Base-by-base conservation (phyloP, 1,140 invertebrate genomes). In the Drosophila oshimai region DNA sequence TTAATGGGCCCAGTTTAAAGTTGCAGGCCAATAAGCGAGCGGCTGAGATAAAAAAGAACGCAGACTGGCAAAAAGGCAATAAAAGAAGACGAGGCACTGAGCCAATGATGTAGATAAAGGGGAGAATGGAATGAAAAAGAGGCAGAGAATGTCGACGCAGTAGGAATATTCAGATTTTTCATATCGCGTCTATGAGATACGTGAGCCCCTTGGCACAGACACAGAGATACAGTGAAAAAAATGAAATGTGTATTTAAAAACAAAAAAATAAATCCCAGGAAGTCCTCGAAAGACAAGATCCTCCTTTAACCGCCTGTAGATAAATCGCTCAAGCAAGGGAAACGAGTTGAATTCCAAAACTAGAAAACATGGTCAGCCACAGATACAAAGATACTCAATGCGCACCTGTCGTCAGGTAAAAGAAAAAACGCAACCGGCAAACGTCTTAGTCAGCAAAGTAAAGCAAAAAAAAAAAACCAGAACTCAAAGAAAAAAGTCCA, bases 401-500 rank as follows among this genome's bases (percentile, higher is more conserved):
- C 15, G 55, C 55, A 79, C 75, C 76, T 80, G 76, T 51, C 70
- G 71, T 44, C 77, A 80, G 77, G 77, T 75, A 72, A 60, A 24
- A 28, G 46, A 80, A 61, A 28, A 50, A 80, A 61, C 53, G 42
- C 36, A 58, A 61, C 76, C 67, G 55, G 71, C 36, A 58, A 77
- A 67, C 37, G 53, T 77, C 67, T 77, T 71, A 76, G 64, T 72
- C 68, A 72, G 68, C 68, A 51, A 41, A 68, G 47, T n/a, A 42
- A 53, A 58, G 26, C 20, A 45, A 37, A 34, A 62, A 39, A 28
- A 37, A 15, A 46, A 53, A 46, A 10, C 34, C 36, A 28, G 20
- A 44, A 34, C 15, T 29, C 33, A 39, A 46, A 62, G 42, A 54
- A 26, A 74, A 33, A 71, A 73, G 45, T 53, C 29, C 49, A 55